phyloP scores from a whole-genome alignment of 1,140 invertebrate genomes.

The Drosophila arawakana region DNA sequence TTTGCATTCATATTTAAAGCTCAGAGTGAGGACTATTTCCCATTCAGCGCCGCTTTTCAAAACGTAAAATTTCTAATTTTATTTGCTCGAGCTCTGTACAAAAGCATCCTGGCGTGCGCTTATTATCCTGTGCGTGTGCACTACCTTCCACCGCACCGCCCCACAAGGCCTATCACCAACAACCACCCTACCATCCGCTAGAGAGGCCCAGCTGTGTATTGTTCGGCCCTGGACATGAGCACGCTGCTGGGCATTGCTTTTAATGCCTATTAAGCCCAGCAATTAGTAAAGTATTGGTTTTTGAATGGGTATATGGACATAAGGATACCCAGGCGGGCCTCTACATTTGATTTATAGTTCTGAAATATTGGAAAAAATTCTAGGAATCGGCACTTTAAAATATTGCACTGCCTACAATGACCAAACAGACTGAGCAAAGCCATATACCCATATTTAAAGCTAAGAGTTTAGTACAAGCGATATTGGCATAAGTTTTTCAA shows the following conservation, averaged over 20 bases:
- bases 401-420: neutral
- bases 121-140: constrained; percentile 77
- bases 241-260: constrained; percentile 75
- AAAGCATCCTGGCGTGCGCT: constrained; percentile 79
- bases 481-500: no score
- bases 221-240: constrained; percentile 59
- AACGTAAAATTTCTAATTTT: constrained; percentile 82
- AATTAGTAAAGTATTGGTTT: constrained; percentile 81
- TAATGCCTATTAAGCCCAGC: constrained; percentile 80
- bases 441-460: neutral
- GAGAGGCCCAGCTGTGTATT: constrained; percentile 64
- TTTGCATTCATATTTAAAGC: constrained; percentile 74
- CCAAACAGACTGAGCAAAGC: neutral
- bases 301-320: constrained; percentile 54
- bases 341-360: constrained; percentile 64
- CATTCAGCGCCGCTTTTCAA: constrained; percentile 71
- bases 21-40: constrained; percentile 31
- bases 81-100: constrained; percentile 72
- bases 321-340: constrained; percentile 12
- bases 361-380: constrained; percentile 46
- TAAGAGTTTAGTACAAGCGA: neutral
- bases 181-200: neutral
- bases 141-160: neutral
- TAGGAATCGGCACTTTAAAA: constrained; percentile 33
- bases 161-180: neutral